Base-by-base conservation (phyloP, 2,888 invertebrate species). In the Ectemnius cavifrons region DNA sequence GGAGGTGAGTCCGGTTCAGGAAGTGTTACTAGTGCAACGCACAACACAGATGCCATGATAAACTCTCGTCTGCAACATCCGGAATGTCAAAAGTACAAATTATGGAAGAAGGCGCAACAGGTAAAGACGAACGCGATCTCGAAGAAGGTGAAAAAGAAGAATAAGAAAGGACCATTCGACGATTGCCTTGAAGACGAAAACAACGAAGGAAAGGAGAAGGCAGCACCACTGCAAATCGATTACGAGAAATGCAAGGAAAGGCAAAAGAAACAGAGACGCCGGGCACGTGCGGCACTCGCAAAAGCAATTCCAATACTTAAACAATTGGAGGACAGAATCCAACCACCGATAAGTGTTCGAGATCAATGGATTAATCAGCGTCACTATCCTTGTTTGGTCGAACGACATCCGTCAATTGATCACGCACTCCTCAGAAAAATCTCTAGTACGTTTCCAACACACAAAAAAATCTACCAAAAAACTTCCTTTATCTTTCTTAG, bases 261-360 rank as follows among this genome's bases (percentile, higher is more conserved):
- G 13, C 28, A 11, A 28, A 60, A n/a, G 16, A 11, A 27, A 23
- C 14, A 0, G 16, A n/a, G n/a, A 63, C 28, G 14, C 0, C 47
- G 3, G 16, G 1, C 0, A 27, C 18, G 8, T 13, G 0, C 13
- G 4, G 6, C 8, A 47, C 18, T 13, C 57, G 61, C 23, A 13
- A 74, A 45, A 62, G 56, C 4, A 4, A 6, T 74, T 23, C 56
- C 77, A 5, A 14, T 45, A 1, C 6, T 52, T 3, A 73, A 80
- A 2, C 14, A 73, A 2, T 60, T 78, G 57, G 37, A 86, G n/a
- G 71, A 66, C 4, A 76, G 76, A 27, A 84, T 87, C 60, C 77
- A 85, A 66, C 86, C 86, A 0, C 67, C 85, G n/a, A 71, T 87
- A 8, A 73, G 75, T 8, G 77, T 68, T 1, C 82, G 87, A 59